Evolutionary conservation across 2,888 invertebrate genomes (phyloP), one percentile per base, ranked within the genome.

Genomic region (Poecilobothrus nobilitatus): DNA sequence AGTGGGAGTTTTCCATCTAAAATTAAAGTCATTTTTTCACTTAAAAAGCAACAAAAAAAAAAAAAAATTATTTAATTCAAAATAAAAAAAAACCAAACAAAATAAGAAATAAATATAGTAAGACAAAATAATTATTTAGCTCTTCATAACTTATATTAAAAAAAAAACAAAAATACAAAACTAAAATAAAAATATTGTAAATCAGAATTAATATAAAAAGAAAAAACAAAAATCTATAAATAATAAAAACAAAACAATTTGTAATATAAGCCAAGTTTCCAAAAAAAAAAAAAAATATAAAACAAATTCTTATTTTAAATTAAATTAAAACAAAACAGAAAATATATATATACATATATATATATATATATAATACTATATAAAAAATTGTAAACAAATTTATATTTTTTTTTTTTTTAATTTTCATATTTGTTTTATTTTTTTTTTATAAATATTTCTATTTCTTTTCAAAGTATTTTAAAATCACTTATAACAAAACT

Each of bases 21-120:
- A 53, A 53, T 53, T 18, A 53, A 53, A 53, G 53, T 53, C 53
- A 53, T 53, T 53, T 53, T 53, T 53, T 53, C 53, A 53, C n/a
- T 53, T 53, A 53, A 53, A 53, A 53, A 53, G 53, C 53, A 18
- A 53, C 18, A 53, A 53, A 53, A 53, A 53, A 15, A 53, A 53
- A 53, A 18, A 18, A 12, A 53, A 6, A 53, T 53, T 44, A 44
- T 34, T 10, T 37, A 37, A 10, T 10, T 37, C 2, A 37, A 37
- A 37, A 37, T 37, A 37, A 37, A 10, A 53, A 53, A 18, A 2
- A 44, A 44, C n/a, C n/a, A n/a, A n/a, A n/a, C n/a, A n/a, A n/a
- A 53, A 53, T 18, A 12, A 53, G 6, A 53, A 18, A 18, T 53
- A 53, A 53, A 53, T 53, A 53, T 53, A 53, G n/a, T 53, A 53